These are phyloP conservation scores for Lithodes maja DNA, from an alignment of 2,888 invertebrate genomes.

Conservation along the genomic window DNA sequence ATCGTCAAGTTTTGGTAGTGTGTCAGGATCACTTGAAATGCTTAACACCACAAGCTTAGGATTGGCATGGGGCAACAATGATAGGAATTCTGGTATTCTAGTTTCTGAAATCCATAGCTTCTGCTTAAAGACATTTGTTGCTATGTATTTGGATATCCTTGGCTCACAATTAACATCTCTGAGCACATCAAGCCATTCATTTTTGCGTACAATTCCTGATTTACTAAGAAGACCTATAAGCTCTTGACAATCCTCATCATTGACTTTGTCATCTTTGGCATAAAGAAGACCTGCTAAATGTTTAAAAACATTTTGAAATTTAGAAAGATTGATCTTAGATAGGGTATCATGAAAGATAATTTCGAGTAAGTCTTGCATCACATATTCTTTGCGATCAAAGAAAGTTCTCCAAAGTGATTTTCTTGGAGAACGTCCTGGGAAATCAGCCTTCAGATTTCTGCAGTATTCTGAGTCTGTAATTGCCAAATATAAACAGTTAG, in stretches of 20 bases:
- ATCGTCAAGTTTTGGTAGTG: neutral
- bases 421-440: neutral
- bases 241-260: neutral
- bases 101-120: neutral
- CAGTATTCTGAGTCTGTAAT: neutral
- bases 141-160: neutral
- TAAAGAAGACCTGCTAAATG: conserved; percentile 22
- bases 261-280: neutral
- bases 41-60: neutral
- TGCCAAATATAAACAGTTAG: neutral
- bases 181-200: conserved; percentile 15
- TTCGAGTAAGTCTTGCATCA: neutral
- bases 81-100: neutral
- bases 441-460: neutral
- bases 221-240: neutral
- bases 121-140: neutral
- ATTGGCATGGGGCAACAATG: conserved; percentile 4
- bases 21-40: neutral
- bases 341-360: neutral
- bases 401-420: neutral
- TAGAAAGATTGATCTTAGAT: neutral
- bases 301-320: conserved; percentile 11
- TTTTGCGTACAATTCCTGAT: neutral
- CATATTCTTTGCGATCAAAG: neutral
- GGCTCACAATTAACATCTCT: conserved; percentile 1